phyloP scores from a whole-genome alignment of 2,888 invertebrate genomes.

The Drosophila antonietae region DNA sequence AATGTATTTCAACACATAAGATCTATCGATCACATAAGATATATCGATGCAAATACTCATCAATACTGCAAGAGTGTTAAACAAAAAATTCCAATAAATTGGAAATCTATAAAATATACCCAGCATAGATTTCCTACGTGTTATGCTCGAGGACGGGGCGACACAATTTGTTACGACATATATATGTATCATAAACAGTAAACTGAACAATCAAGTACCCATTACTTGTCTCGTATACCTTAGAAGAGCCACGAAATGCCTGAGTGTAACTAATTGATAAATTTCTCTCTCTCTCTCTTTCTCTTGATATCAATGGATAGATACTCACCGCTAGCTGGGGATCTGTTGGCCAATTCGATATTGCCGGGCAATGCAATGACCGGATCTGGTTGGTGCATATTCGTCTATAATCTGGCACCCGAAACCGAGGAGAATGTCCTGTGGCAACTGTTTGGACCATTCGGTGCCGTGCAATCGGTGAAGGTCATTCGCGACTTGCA shows the following conservation, averaged over 20 bases:
- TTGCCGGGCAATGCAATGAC: slow-evolving; percentile 93
- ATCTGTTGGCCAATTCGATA: slow-evolving; percentile 90
- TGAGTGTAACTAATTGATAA: slow-evolving; percentile 23
- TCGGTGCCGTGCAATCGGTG: slow-evolving; percentile 98
- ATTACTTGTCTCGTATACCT: slow-evolving; percentile 15
- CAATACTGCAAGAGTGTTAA: slow-evolving; percentile 27
- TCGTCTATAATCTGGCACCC: slow-evolving; percentile 97
- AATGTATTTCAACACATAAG: neutral
- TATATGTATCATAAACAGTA: slow-evolving; percentile 37
- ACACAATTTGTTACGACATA: slow-evolving; percentile 34
- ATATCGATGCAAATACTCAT: too few species aligned
- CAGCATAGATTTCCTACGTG: slow-evolving; percentile 43
- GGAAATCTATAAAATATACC: slow-evolving; percentile 14
- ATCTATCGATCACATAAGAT: too few species aligned
- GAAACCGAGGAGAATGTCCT: slow-evolving; percentile 98
- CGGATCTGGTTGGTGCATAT: slow-evolving; percentile 92
- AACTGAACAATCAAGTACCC: slow-evolving; percentile 27
- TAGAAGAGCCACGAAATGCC: neutral
- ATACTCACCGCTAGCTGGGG: slow-evolving; percentile 93
- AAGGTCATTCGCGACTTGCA: slow-evolving; percentile 98
- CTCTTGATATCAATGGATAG: slow-evolving; percentile 73
- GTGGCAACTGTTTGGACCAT: slow-evolving; percentile 98
- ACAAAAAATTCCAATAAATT: neutral
- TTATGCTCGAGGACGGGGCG: slow-evolving; percentile 36
- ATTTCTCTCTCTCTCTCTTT: neutral